These are phyloP conservation scores for Lethenteron reissneri DNA, from an alignment of 2,113 vertebrate species.

Conservation along the genomic window DNA sequence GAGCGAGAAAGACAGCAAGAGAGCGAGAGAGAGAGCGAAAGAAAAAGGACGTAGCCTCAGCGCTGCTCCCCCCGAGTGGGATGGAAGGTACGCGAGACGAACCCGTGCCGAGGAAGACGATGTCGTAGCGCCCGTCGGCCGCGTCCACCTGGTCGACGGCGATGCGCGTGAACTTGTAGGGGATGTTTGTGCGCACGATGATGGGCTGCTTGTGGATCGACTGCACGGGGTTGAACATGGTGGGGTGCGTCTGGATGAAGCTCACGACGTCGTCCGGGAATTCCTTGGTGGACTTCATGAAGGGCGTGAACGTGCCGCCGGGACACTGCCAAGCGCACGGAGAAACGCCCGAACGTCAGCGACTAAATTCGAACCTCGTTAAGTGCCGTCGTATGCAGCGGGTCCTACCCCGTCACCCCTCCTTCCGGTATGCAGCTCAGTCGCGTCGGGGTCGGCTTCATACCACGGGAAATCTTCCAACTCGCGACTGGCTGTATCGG, in stretches of 20 bases:
- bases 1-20: no score
- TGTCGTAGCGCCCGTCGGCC: conserved; percentile 87
- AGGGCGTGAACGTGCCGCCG: conserved; percentile 44
- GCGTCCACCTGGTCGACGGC: conserved; percentile 91
- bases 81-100: conserved; percentile 7
- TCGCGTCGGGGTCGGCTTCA: no score
- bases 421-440: no score
- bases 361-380: no score
- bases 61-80: no score
- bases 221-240: conserved; percentile 44
- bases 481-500: no score
- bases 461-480: no score
- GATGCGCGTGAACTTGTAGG: conserved; percentile 57
- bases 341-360: no score
- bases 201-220: conserved; percentile 42
- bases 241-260: conserved; percentile 41
- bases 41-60: no score
- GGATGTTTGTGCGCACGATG: conserved; percentile 37
- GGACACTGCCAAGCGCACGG: conserved; percentile 26
- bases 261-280: conserved; percentile 46
- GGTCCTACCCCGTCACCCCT: no score
- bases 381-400: no score
- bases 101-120: conserved; percentile 98
- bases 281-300: conserved; percentile 35
- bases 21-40: no score